Percentiles rank a stretch among this genome's conserved stretches.
Evolutionary conservation across 2,113 vertebrate species (phyloP).

Genomic region (Cheirogaleus medius): DNA sequence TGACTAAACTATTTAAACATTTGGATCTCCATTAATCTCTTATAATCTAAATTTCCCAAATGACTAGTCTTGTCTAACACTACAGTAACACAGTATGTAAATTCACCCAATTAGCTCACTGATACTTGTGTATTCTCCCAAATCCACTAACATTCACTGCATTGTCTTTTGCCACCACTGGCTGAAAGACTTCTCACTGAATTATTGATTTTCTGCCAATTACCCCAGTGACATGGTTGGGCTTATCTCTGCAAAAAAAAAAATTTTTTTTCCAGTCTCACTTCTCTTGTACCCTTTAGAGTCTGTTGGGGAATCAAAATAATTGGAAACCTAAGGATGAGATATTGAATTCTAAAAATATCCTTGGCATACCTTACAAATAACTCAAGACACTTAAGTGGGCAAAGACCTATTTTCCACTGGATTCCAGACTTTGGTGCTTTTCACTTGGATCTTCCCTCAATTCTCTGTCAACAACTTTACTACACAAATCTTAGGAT

Average conservation of each 20-base stretch:
- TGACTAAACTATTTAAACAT: not conserved
- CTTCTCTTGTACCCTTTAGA: not conserved
- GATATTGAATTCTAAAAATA: not conserved
- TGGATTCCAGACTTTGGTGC: not conserved
- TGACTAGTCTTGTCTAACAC: not conserved
- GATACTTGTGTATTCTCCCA: not conserved
- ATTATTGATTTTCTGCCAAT: slow-evolving; percentile 66
- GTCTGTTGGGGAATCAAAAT: slow-evolving; percentile 22
- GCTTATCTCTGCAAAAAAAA: not conserved
- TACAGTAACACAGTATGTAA: not conserved
- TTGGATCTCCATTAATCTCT: not conserved
- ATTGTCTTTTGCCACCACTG: not conserved
- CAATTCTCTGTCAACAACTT: not conserved
- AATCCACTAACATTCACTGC: not conserved
- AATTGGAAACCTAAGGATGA: slow-evolving; percentile 13
- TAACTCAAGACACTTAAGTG: not conserved
- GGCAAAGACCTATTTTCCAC: not conserved
- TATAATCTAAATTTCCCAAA: not conserved
- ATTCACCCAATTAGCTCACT: slow-evolving; percentile 47
- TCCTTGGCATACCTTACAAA: not conserved
- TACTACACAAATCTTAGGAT: not conserved
- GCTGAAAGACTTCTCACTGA: slow-evolving; percentile 58
- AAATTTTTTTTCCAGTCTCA: not conserved
- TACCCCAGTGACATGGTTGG: not conserved
- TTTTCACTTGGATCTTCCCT: not conserved